These are phyloP conservation scores for Channallabes apus DNA, from an alignment of 2,797 vertebrate species.

Conservation along the genomic window DNA sequence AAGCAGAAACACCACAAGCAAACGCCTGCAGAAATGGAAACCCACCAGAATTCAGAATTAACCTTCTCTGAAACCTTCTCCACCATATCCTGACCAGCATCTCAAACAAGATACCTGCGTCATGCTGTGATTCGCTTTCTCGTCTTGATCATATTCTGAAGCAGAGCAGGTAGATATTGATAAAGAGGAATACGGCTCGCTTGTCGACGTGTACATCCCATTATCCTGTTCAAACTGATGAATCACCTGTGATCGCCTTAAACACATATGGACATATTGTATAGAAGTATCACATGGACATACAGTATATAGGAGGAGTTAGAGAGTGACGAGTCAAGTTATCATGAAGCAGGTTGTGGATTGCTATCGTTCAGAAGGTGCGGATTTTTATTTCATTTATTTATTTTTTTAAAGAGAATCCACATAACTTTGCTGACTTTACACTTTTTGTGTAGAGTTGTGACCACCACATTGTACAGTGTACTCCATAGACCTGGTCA, in stretches of 20 bases:
- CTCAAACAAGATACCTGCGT: slow-evolving; percentile 36
- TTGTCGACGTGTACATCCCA: slow-evolving; percentile 59
- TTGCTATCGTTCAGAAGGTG: neutral
- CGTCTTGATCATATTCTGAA: slow-evolving; percentile 21
- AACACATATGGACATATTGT: slow-evolving; percentile 6
- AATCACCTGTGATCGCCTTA: slow-evolving; percentile 53
- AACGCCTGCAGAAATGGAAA: slow-evolving; percentile 28
- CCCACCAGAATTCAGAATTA: slow-evolving; percentile 33
- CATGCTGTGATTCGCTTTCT: neutral
- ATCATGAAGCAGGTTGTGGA: neutral
- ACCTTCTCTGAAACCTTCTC: neutral
- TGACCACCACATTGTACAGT: no score
- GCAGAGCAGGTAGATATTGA: slow-evolving; percentile 55
- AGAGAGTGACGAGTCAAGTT: neutral
- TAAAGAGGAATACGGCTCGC: slow-evolving; percentile 49
- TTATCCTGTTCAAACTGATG: slow-evolving; percentile 50
- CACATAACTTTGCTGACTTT: no score
- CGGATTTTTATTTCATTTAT: no score
- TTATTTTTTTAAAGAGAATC: no score
- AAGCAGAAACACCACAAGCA: slow-evolving; percentile 11
- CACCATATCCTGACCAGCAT: neutral
- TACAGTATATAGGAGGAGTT: neutral
- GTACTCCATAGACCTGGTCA: no score
- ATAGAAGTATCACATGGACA: neutral
- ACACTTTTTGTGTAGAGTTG: no score